phyloP scores from a whole-genome alignment of 2,888 invertebrate species.

The Augochlorella aurata region DNA sequence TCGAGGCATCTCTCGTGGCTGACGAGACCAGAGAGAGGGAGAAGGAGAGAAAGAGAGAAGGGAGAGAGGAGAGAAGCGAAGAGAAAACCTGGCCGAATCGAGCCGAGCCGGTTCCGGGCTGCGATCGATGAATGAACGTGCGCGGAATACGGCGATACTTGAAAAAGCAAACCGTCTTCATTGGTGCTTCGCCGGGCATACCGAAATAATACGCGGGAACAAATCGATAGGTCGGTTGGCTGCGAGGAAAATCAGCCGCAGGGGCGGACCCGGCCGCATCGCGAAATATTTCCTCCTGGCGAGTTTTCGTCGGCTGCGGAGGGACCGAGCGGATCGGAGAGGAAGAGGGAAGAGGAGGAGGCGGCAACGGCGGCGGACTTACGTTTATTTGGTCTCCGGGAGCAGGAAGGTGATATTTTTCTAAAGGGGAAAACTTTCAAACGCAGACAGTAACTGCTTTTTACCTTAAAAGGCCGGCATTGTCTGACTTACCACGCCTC shows the following conservation, averaged over 20 bases:
- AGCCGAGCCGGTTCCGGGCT: background rate
- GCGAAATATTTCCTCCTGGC: slow-evolving; percentile 42
- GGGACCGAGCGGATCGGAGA: slow-evolving; percentile 24
- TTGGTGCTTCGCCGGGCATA: slow-evolving; percentile 34
- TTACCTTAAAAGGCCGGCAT: slow-evolving; percentile 71
- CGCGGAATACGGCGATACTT: slow-evolving; percentile 48
- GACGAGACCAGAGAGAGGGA: too few species aligned
- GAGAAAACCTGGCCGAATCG: background rate
- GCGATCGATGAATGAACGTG: slow-evolving; percentile 56
- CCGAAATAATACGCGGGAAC: slow-evolving; percentile 66
- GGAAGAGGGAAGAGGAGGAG: slow-evolving; percentile 39
- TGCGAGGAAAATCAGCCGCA: slow-evolving; percentile 12
- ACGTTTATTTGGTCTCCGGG: slow-evolving; percentile 64
- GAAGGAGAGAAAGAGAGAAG: background rate
- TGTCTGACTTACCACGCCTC: slow-evolving; percentile 59
- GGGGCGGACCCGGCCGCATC: slow-evolving; percentile 21
- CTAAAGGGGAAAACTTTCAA: slow-evolving; percentile 67
- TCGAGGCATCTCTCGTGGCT: slow-evolving; percentile 18
- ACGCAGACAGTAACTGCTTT: slow-evolving; percentile 70
- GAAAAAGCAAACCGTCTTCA: slow-evolving; percentile 47
- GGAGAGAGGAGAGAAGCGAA: background rate
- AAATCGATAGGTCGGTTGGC: slow-evolving; percentile 68
- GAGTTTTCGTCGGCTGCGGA: slow-evolving; percentile 36
- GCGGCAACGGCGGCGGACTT: slow-evolving; percentile 38
- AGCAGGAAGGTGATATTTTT: slow-evolving; percentile 69